Percentiles rank a stretch among this genome's conserved stretches.
phyloP scores from a whole-genome alignment of 2,888 invertebrate genomes.

The Neuroscelio doddi region DNA sequence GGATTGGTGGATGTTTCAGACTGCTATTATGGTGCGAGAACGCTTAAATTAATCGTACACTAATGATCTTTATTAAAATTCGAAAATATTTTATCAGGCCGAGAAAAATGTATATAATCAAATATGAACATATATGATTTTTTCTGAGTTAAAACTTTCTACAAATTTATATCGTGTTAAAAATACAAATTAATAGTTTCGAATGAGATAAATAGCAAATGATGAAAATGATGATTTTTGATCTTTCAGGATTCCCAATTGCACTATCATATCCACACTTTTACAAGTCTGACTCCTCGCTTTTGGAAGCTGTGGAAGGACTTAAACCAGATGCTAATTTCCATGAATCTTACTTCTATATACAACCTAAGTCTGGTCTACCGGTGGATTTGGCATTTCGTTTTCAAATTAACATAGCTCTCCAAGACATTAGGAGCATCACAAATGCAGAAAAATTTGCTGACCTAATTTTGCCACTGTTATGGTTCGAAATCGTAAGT shows the following conservation, averaged over 20 bases:
- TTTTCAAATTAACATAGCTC: slow-evolving; percentile 90
- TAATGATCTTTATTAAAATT: background rate
- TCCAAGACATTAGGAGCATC: slow-evolving; percentile 80
- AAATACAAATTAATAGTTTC: too few relatives aligned
- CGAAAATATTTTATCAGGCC: too few relatives aligned
- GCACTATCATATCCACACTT: slow-evolving; percentile 92
- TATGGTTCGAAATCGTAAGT: slow-evolving; percentile 95
- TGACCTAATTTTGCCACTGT: slow-evolving; percentile 83
- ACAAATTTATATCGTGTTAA: too few relatives aligned
- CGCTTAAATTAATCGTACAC: background rate
- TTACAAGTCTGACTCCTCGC: slow-evolving; percentile 79
- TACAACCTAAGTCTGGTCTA: slow-evolving; percentile 87
- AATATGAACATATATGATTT: too few relatives aligned
- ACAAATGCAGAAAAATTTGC: slow-evolving; percentile 80
- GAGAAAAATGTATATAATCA: too few relatives aligned
- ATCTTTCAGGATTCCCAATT: slow-evolving; percentile 82
- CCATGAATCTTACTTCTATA: slow-evolving; percentile 82
- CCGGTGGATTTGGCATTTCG: slow-evolving; percentile 85
- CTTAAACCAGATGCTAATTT: slow-evolving; percentile 76
- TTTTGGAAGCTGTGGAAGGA: slow-evolving; percentile 81
- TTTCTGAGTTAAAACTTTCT: too few relatives aligned
- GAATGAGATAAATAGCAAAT: background rate
- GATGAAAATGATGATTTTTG: slow-evolving; percentile 2
- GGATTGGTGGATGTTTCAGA: slow-evolving; percentile 88
- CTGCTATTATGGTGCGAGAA: slow-evolving; percentile 80